phyloP scores from a whole-genome alignment of 2,888 invertebrate species.

The Sesia bembeciformis region DNA sequence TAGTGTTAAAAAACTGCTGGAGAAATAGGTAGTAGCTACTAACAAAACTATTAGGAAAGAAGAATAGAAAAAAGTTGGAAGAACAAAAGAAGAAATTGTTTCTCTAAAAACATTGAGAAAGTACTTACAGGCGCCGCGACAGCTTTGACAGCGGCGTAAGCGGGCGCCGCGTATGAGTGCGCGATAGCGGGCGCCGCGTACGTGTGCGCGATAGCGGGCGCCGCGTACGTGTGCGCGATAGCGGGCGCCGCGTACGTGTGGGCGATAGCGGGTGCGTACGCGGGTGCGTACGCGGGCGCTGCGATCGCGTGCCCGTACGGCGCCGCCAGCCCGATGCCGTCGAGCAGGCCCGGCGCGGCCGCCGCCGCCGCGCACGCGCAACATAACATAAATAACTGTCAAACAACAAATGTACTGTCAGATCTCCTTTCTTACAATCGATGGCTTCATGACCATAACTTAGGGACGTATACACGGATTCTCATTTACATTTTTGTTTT shows the following conservation, averaged over 20 bases:
- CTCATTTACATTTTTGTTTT: no score
- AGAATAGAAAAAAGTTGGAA: neutral
- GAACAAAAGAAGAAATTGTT: no score
- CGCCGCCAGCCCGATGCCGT: constrained; percentile 23
- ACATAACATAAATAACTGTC: constrained; percentile 49
- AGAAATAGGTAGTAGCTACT: no score
- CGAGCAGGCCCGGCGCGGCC: constrained; percentile 43
- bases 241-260: constrained; percentile 15
- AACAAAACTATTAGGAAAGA: no score
- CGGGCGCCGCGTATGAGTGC: no score
- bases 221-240: constrained; percentile 8
- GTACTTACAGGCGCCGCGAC: constrained; percentile 15
- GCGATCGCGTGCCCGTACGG: constrained; percentile 16
- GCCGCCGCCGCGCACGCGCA: constrained; percentile 50
- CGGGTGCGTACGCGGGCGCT: constrained; percentile 12
- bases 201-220: constrained; percentile 8
- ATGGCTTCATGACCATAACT: no score
- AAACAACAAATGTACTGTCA: no score
- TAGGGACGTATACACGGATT: no score
- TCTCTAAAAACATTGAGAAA: no score
- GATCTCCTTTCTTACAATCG: no score
- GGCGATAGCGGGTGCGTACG: constrained; percentile 10
- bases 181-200: no score
- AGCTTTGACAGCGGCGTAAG: constrained; percentile 18
- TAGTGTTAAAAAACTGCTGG: no score